These are phyloP conservation scores for Nomia melanderi DNA, from an alignment of 1,140 invertebrate species.

Conservation along the genomic window DNA sequence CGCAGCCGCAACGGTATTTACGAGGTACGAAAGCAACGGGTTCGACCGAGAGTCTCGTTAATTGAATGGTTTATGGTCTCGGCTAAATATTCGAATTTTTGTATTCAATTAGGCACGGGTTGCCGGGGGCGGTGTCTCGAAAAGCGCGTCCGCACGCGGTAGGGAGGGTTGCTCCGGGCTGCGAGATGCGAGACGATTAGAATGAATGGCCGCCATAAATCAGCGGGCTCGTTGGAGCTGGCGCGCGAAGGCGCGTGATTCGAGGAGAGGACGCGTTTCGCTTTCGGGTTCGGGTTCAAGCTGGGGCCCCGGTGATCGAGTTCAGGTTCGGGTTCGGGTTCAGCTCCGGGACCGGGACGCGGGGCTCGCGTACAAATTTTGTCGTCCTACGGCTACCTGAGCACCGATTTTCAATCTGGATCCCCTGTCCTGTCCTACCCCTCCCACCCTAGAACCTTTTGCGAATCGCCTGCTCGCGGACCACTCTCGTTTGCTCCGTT, in stretches of 20 bases:
- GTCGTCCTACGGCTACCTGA: constrained; percentile 25
- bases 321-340: not conserved
- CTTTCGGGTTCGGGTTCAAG: not conserved
- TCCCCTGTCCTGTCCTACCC: not conserved
- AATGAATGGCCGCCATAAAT: constrained; percentile 81
- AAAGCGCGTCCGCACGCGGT: constrained; percentile 63
- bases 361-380: not conserved
- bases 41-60: constrained; percentile 63
- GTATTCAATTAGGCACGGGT: constrained; percentile 76
- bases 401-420: constrained; percentile 3
- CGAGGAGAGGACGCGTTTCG: no score
- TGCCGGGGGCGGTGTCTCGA: constrained; percentile 60
- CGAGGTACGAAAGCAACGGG: constrained; percentile 4
- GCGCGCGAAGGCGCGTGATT: not conserved
- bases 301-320: no score
- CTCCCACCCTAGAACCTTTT: not conserved
- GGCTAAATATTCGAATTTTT: constrained; percentile 74
- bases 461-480: not conserved
- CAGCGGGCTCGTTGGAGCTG: constrained; percentile 73
- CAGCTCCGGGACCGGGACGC: not conserved
- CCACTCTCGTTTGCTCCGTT: constrained; percentile 40
- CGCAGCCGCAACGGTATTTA: constrained; percentile 25
- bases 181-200: constrained; percentile 80
- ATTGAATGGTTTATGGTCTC: constrained; percentile 75
- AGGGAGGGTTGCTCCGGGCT: constrained; percentile 68